These are phyloP conservation scores for Oscheius sp. DNA, from an alignment of 2,888 invertebrate genomes.

Conservation along the genomic window DNA sequence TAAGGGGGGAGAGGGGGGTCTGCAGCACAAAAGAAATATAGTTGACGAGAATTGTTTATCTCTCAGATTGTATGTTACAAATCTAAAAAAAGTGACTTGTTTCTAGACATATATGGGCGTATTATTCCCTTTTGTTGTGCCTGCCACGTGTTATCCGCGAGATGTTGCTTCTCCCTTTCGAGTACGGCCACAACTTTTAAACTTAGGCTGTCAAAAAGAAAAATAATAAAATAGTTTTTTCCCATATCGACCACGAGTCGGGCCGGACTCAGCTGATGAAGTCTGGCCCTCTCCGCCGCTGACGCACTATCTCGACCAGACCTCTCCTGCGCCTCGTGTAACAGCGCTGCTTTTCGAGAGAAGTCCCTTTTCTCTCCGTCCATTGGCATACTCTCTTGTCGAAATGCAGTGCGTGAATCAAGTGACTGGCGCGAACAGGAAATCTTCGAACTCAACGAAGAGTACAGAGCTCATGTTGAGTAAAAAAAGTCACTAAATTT, in stretches of 20 bases:
- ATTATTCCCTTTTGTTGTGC: too few species aligned
- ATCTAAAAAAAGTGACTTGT: too few species aligned
- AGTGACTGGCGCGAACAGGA: constrained; percentile 35
- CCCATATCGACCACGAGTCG: constrained; percentile 37
- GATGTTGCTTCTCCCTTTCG: too few species aligned
- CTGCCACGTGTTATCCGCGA: too few species aligned
- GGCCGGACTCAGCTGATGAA: constrained; percentile 32
- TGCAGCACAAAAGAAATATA: too few species aligned
- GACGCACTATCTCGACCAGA: constrained; percentile 2
- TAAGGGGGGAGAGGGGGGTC: too few species aligned
- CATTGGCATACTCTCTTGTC: constrained; percentile 29
- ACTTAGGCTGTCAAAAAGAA: background rate
- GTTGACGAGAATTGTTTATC: too few species aligned
- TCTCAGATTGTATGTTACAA: too few species aligned
- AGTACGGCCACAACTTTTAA: too few species aligned
- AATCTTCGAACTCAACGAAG: constrained; percentile 31
- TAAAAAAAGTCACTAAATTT: background rate
- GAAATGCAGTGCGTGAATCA: constrained; percentile 27
- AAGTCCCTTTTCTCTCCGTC: constrained; percentile 6
- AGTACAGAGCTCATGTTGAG: background rate
- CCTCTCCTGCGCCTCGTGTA: constrained; percentile 12
- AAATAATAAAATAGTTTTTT: constrained; percentile 23
- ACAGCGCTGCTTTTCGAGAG: constrained; percentile 16
- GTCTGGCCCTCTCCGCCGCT: constrained; percentile 2
- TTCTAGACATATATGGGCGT: too few species aligned